Evolutionary conservation across 2,113 vertebrate genomes (phyloP).

Genomic region (Nannospalax galili): DNA sequence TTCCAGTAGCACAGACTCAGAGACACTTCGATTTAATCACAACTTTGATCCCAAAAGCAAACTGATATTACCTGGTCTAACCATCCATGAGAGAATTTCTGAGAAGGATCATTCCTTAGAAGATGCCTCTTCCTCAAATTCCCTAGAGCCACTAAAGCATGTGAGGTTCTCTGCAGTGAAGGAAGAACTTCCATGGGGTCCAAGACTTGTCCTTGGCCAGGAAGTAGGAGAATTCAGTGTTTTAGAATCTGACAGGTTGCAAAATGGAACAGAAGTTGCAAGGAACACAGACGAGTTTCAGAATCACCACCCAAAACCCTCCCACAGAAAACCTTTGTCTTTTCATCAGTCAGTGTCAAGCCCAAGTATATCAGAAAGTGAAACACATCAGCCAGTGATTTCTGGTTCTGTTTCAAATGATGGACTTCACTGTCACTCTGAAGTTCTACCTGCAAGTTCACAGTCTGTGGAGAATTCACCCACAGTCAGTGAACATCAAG

Average conservation of each 20-base stretch:
- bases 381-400: background rate
- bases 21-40: constrained; percentile 80
- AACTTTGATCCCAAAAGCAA: constrained; percentile 82
- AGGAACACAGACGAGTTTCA: background rate
- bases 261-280: constrained; percentile 28
- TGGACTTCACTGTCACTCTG: constrained; percentile 31
- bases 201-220: constrained; percentile 59
- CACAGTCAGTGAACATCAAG: constrained; percentile 28
- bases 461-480: constrained; percentile 53
- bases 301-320: constrained; percentile 42
- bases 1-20: constrained; percentile 90
- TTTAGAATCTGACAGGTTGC: constrained; percentile 80
- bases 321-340: constrained; percentile 58
- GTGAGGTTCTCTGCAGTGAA: constrained; percentile 88
- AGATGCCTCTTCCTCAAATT: constrained; percentile 72
- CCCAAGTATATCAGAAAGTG: background rate
- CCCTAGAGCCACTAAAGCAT: constrained; percentile 88
- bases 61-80: constrained; percentile 68
- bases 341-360: constrained; percentile 56
- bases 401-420: constrained; percentile 33
- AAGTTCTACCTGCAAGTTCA: constrained; percentile 61
- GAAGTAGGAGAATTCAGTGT: constrained; percentile 86
- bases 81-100: constrained; percentile 83
- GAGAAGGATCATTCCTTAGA: constrained; percentile 70
- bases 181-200: constrained; percentile 73